Evolutionary conservation across 2,888 invertebrate species (phyloP), one percentile per base, ranked within the genome.

Genomic region (Agrochola lychnidis): DNA sequence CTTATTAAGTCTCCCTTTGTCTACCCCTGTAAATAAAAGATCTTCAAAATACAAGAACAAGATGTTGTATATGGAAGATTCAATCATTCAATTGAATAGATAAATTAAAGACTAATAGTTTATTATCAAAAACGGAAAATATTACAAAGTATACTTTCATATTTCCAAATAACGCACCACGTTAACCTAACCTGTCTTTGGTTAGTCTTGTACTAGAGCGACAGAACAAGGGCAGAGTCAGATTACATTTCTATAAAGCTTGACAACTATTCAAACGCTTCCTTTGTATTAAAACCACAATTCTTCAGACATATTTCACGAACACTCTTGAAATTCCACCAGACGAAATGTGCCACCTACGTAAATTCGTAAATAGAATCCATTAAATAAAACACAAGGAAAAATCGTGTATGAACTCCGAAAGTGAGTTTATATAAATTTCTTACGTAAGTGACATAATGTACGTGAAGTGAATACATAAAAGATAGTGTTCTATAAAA

Each of bases 371-470:
- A 61, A 76, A 73, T 53, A 69, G 75, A 83, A 73, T 83, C 61
- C 64, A 78, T 72, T 63, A 76, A 57, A 80, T 42, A 76, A 76
- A 77, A 68, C 12, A 76, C 1, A 76, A 70, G 56, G 19, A 80
- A 75, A 59, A 73, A 67, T 45, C n/a, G 51, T 74, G 64, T 69
- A 56, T 61, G 30, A 73, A 84, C 64, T 70, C 73, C 2, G 12
- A 56, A 75, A 75, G 56, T 53, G 48, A 82, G 64, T 75, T 75
- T 66, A 53, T 42, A 51, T 48, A 19, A 72, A 78, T 64, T 70
- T 77, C 22, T 57, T 42, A 70, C 45, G 30, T 73, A 69, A 42
- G 30, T 67, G 56, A 61, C 36, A 70, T 51, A 42, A n/a, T 53
- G 51, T 71, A 45, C 59, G 30, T 56, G 61, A 53, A 22, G 40